A percentile compares a stretch with the other conserved stretches of the same genome.
Conservation (phyloP, 2,797 vertebrate genomes). For the Protosalanx chinensis region DNA sequence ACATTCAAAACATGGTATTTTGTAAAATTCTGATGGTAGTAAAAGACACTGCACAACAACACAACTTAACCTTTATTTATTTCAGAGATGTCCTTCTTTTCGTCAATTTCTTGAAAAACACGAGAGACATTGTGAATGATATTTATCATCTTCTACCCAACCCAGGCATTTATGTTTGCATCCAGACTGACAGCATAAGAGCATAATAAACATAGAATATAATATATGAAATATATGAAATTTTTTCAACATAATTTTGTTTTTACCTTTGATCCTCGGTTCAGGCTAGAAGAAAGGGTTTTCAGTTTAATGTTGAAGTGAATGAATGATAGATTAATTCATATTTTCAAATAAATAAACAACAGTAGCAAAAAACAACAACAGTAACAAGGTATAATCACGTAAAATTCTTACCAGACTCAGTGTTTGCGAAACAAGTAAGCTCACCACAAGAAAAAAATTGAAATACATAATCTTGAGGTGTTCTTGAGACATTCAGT, state of each 20-base stretch:
- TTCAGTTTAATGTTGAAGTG: neutral
- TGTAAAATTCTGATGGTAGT: neutral
- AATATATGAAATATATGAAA: no score
- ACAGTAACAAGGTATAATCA: neutral
- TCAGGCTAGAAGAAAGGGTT: neutral
- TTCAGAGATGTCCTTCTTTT: neutral
- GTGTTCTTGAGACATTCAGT: neutral
- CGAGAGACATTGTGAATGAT: neutral
- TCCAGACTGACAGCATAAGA: no score
- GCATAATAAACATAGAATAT: no score
- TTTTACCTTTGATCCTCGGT: neutral
- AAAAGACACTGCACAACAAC: no score
- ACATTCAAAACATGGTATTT: neutral
- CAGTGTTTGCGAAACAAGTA: neutral
- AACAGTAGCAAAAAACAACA: neutral
- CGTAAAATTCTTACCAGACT: neutral
- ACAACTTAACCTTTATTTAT: conserved; percentile 1
- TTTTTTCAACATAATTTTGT: no score
- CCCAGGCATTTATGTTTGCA: no score
- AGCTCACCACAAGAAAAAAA: neutral
- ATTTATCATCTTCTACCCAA: no score
- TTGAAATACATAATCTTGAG: neutral
- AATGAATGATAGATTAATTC: neutral
- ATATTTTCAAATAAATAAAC: neutral
- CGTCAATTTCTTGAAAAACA: neutral